These are phyloP conservation scores for Drosophila affinis DNA, from an alignment of 2,888 invertebrate genomes.

Conservation along the genomic window DNA sequence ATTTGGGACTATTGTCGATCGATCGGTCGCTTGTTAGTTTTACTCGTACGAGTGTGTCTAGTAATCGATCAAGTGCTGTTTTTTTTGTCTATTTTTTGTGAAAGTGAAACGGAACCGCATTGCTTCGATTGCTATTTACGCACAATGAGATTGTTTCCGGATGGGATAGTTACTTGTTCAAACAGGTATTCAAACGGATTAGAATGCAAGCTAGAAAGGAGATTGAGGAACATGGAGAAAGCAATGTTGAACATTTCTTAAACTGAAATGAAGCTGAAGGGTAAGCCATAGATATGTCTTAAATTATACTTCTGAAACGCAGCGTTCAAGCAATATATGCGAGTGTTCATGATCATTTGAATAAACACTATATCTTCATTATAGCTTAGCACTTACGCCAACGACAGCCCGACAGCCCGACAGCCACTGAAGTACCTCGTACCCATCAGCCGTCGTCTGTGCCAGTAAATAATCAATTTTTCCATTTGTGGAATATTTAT, in stretches of 20 bases:
- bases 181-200: not conserved
- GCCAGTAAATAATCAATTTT: conserved; percentile 26
- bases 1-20: conserved; percentile 39
- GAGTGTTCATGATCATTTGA: conserved; percentile 21
- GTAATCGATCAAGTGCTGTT: conserved; percentile 38
- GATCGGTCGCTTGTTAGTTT: not conserved
- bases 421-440: conserved; percentile 29
- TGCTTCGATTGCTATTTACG: conserved; percentile 41
- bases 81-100: conserved; percentile 24
- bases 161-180: conserved; percentile 8
- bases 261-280: not conserved
- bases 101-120: conserved; percentile 58
- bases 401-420: too few relatives aligned
- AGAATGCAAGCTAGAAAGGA: not conserved
- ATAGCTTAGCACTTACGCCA: conserved; percentile 26
- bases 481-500: conserved; percentile 41
- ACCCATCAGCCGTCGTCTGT: not conserved
- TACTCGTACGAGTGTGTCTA: conserved; percentile 3
- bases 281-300: not conserved
- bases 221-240: not conserved
- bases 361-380: conserved; percentile 37
- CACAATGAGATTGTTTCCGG: conserved; percentile 54
- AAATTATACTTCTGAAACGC: not conserved
- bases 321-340: conserved; percentile 7
- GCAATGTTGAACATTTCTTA: not conserved